phyloP scores from a whole-genome alignment of 1,140 invertebrate genomes.

The Antheraea pernyi region DNA sequence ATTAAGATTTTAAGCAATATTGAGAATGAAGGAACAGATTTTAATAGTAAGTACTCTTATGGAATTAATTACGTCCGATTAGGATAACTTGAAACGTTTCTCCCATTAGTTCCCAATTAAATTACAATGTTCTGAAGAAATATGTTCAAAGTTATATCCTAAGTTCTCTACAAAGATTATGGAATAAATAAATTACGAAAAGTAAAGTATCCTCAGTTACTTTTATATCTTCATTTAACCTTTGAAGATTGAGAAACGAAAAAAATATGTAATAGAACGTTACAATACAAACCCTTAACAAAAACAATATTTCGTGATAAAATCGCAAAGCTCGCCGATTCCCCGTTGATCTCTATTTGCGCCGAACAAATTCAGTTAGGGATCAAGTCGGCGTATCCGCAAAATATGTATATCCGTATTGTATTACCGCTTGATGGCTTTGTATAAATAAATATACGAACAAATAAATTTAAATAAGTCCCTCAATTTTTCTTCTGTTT shows the following conservation, averaged over 20 bases:
- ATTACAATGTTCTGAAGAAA: too few relatives aligned
- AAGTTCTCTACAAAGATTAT: too few relatives aligned
- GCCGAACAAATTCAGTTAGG: conserved; percentile 2
- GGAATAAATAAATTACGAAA: too few relatives aligned
- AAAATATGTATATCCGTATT: conserved; percentile 2
- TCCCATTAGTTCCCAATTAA: too few relatives aligned
- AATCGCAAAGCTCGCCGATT: conserved; percentile 1
- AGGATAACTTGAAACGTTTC: too few relatives aligned
- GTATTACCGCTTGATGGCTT: not conserved
- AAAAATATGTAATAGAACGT: not conserved
- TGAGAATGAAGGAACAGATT: too few relatives aligned
- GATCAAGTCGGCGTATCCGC: conserved; percentile 1
- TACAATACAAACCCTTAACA: not conserved
- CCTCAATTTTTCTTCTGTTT: not conserved
- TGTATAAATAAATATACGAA: not conserved
- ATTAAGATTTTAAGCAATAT: too few relatives aligned
- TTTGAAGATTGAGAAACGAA: not conserved
- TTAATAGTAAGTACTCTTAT: too few relatives aligned
- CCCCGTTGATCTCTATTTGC: not conserved
- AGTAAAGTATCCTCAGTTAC: too few relatives aligned
- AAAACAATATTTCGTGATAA: conserved; percentile 5
- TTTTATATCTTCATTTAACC: not conserved
- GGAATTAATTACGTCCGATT: too few relatives aligned
- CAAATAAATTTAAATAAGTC: not conserved
- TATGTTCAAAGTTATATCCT: too few relatives aligned